phyloP scores from a whole-genome alignment of 2,797 vertebrate species.

The Phrynocephalus forsythii region DNA sequence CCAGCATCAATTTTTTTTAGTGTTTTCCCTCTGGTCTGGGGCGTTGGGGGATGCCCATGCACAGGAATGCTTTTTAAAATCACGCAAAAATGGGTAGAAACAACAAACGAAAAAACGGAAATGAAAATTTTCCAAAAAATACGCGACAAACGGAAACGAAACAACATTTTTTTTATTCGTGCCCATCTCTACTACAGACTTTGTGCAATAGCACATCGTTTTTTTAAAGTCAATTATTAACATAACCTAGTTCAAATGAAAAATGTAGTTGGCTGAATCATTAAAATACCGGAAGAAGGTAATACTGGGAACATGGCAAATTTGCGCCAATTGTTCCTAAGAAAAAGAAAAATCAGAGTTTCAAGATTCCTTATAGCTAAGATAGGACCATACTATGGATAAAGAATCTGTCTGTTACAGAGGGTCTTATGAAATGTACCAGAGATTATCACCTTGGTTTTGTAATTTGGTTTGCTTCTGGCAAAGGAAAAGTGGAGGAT shows the following conservation, averaged over 20 bases:
- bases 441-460: background rate
- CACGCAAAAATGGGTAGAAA: too few species aligned
- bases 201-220: background rate
- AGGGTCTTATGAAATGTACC: background rate
- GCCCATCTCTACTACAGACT: background rate
- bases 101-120: too few species aligned
- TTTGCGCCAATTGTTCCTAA: background rate
- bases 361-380: background rate
- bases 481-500: background rate
- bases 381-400: background rate
- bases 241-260: background rate
- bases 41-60: too few species aligned
- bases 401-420: background rate
- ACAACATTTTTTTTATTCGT: too few species aligned
- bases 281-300: background rate
- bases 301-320: background rate
- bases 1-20: too few species aligned
- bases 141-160: too few species aligned
- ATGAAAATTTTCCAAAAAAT: too few species aligned
- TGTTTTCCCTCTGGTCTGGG: too few species aligned
- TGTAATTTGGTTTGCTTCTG: background rate
- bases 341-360: background rate
- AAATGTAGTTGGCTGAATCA: background rate
- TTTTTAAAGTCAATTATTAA: background rate
- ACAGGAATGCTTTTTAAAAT: too few species aligned